These are phyloP conservation scores for Drosophila punjabiensis DNA, from an alignment of 1,140 invertebrate species.

Conservation along the genomic window DNA sequence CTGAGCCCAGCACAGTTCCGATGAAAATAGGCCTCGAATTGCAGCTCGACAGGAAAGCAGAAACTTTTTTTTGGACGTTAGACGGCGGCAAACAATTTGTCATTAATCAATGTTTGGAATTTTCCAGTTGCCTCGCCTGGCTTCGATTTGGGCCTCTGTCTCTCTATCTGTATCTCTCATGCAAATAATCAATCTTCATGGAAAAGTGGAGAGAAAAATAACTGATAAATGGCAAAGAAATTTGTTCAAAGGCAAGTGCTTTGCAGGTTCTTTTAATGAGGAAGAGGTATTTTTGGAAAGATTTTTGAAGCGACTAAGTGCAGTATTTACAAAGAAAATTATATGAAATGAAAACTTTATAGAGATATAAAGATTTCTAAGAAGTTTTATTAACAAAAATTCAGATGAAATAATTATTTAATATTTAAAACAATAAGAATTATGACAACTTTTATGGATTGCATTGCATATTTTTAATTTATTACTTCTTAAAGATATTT, in stretches of 20 bases:
- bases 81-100: conserved; percentile 75
- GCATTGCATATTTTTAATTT: neutral
- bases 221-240: conserved; percentile 25
- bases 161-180: conserved; percentile 13
- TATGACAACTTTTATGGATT: neutral
- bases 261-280: neutral
- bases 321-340: neutral
- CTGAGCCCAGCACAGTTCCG: conserved; percentile 38
- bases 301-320: no score
- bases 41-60: conserved; percentile 27
- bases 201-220: conserved; percentile 37
- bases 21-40: conserved; percentile 58
- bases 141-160: conserved; percentile 8
- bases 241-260: conserved; percentile 1
- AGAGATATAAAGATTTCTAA: neutral
- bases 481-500: neutral
- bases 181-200: conserved; percentile 55
- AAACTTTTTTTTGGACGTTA: conserved; percentile 41
- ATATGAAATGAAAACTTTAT: neutral
- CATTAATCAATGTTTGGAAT: conserved; percentile 76
- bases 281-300: neutral
- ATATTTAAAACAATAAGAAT: neutral
- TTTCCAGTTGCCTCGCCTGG: conserved; percentile 26
- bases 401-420: neutral
- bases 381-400: no score